These are phyloP conservation scores for Neocrepidodera transversa DNA, from an alignment of 2,888 invertebrate species.

Conservation along the genomic window DNA sequence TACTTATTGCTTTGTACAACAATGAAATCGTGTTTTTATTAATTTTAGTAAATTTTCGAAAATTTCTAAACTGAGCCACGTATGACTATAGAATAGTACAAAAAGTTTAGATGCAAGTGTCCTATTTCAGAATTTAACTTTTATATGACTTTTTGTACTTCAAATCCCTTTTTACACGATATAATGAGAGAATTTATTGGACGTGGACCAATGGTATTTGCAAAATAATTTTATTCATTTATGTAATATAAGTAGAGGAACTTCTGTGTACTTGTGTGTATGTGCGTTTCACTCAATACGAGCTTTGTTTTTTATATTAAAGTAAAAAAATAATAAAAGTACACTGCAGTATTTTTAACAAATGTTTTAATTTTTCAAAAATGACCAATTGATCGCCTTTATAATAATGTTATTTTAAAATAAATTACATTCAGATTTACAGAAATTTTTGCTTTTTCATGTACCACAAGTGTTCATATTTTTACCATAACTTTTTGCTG, in stretches of 20 bases:
- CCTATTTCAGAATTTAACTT: constrained; percentile 45
- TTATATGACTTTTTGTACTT: constrained; percentile 44
- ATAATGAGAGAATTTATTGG: constrained; percentile 33
- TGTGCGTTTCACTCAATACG: not conserved
- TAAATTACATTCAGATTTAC: too few species aligned
- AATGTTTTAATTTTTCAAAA: not conserved
- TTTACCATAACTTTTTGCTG: too few species aligned
- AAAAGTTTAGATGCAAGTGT: constrained; percentile 39
- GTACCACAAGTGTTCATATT: too few species aligned
- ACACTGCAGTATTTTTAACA: not conserved
- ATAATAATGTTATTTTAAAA: too few species aligned
- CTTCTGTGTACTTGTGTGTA: constrained; percentile 6
- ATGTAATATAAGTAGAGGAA: constrained; percentile 7
- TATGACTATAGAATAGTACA: constrained; percentile 27
- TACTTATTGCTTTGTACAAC: constrained; percentile 28
- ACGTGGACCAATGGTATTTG: constrained; percentile 33
- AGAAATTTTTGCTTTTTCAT: too few species aligned
- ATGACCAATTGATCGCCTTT: not conserved
- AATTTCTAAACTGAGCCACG: constrained; percentile 24
- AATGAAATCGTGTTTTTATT: constrained; percentile 8
- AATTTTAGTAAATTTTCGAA: constrained; percentile 16
- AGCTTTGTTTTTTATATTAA: not conserved
- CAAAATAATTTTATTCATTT: constrained; percentile 1
- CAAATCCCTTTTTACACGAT: constrained; percentile 35
- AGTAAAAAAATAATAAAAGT: not conserved